Evolutionary conservation across 2,888 invertebrate species (phyloP), one percentile per base, ranked within the genome.

Genomic region (Lepidocyrtoides sp.): DNA sequence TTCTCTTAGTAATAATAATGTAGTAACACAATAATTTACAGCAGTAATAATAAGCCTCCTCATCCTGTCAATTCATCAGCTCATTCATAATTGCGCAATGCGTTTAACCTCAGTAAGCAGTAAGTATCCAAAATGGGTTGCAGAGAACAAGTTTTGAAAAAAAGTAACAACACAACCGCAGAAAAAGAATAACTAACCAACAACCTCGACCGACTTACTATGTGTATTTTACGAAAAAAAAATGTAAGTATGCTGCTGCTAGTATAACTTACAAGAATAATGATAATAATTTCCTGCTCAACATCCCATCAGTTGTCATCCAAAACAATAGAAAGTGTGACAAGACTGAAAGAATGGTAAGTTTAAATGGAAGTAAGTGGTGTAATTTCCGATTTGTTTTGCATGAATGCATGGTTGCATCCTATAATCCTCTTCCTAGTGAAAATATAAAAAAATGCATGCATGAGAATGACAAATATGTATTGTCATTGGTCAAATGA

Each of bases 131-230:
- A n/a, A 32, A 32, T n/a, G 66, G 66, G 66, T 17, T 17, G 32
- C 5, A 8, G 41, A 7, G 48, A 17, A 69, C 69, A 69, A 17
- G 29, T 63, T 60, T 57, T 41, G 14, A 57, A 10, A 20, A 17
- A 41, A 69, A 69, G 81, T 81, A 81, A 81, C 81, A 81, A 32
- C 17, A 20, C 81, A 81, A 81, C 69, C 32, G 17, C 36, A 69
- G 41, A 32, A 63, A 32, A n/a, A n/a, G n/a, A n/a, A n/a, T n/a
- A 69, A 69, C 69, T 69, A 69, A 69, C 66, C 66, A 85, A 72
- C 72, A 72, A 54, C 85, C 85, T 75, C 85, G 85, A 75, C 85
- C 85, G 36, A 85, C 85, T 75, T 85, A 44, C 44, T 44, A 1
- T 51, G 14, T 51, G 3, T n/a, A n/a, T n/a, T n/a, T n/a, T n/a